Evolutionary conservation across 2,888 invertebrate genomes (phyloP).

Genomic region (Ceramica pisi): DNA sequence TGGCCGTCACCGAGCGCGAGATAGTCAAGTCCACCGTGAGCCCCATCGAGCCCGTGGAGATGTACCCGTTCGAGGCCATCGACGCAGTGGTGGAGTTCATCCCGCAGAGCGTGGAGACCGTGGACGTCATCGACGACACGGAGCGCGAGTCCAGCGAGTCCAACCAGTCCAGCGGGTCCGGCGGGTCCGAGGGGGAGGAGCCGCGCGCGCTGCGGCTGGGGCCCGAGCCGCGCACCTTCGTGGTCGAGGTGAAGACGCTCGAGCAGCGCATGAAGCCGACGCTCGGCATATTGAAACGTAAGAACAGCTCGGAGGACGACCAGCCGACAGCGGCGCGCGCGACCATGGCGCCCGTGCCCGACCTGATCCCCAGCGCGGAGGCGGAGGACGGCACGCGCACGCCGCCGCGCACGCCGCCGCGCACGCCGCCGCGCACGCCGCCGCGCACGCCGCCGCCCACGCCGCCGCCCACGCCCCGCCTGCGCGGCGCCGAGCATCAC

Average conservation of each 20-base stretch:
- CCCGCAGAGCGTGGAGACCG: conserved; percentile 90
- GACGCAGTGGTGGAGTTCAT: conserved; percentile 90
- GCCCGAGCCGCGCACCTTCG: conserved; percentile 83
- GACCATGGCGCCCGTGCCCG: conserved; percentile 71
- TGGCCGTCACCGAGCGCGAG: conserved; percentile 93
- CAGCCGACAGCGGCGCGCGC: conserved; percentile 69
- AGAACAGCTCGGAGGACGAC: conserved; percentile 69
- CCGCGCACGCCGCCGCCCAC: too few relatives aligned
- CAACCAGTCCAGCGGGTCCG: conserved; percentile 56
- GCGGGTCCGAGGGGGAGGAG: conserved; percentile 71
- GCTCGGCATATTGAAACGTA: conserved; percentile 80
- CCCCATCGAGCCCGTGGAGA: conserved; percentile 81
- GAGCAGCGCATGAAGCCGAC: conserved; percentile 85
- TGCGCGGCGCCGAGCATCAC: conserved; percentile 72
- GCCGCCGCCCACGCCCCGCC: too few relatives aligned
- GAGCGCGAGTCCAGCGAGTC: conserved; percentile 86
- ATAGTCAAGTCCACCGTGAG: conserved; percentile 92
- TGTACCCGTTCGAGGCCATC: conserved; percentile 88
- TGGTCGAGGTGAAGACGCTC: conserved; percentile 81
- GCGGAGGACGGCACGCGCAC: conserved; percentile 30
- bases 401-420: too few relatives aligned
- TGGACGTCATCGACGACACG: conserved; percentile 90
- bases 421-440: too few relatives aligned
- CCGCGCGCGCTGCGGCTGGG: conserved; percentile 74
- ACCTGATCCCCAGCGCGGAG: conserved; percentile 72